A percentile compares a stretch with the other conserved stretches of the same genome.
Conservation (phyloP, 1,140 invertebrate species). For the Fragariocoptes setiger region DNA sequence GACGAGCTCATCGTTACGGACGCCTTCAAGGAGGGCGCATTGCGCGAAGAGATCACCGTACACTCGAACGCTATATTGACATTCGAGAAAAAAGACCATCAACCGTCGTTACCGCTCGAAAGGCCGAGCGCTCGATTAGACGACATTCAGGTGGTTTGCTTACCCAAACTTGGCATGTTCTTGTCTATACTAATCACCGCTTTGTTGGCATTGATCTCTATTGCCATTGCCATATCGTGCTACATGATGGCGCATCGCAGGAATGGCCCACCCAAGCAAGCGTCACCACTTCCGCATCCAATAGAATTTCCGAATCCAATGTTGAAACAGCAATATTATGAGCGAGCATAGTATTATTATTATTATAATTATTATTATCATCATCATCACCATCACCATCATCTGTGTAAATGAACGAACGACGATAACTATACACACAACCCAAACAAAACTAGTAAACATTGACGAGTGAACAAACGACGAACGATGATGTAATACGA, state of each 20-base stretch:
- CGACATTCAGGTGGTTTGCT: conserved; percentile 49
- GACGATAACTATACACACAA: not conserved
- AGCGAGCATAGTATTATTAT: not conserved
- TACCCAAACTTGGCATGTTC: conserved; percentile 64
- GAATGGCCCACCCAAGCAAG: too few relatives aligned
- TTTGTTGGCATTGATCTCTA: conserved; percentile 54
- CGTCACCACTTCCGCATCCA: conserved; percentile 68
- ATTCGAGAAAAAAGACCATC: conserved; percentile 41
- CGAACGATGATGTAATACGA: too few relatives aligned
- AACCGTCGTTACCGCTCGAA: conserved; percentile 26
- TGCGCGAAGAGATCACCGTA: conserved; percentile 66
- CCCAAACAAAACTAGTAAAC: too few relatives aligned
- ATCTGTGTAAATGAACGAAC: not conserved
- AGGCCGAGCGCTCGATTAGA: conserved; percentile 26
- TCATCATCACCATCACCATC: not conserved
- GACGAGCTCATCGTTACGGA: conserved; percentile 9
- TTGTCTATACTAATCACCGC: conserved; percentile 67
- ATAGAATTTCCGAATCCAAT: conserved; percentile 75
- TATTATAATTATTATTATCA: not conserved
- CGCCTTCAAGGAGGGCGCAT: conserved; percentile 32
- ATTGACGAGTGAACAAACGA: too few relatives aligned
- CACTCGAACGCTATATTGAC: conserved; percentile 65
- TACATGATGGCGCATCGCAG: conserved; percentile 64
- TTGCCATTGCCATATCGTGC: conserved; percentile 68
- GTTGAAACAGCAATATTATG: conserved; percentile 14